These are phyloP conservation scores for Allacma fusca DNA, from an alignment of 2,888 invertebrate species.

Conservation along the genomic window DNA sequence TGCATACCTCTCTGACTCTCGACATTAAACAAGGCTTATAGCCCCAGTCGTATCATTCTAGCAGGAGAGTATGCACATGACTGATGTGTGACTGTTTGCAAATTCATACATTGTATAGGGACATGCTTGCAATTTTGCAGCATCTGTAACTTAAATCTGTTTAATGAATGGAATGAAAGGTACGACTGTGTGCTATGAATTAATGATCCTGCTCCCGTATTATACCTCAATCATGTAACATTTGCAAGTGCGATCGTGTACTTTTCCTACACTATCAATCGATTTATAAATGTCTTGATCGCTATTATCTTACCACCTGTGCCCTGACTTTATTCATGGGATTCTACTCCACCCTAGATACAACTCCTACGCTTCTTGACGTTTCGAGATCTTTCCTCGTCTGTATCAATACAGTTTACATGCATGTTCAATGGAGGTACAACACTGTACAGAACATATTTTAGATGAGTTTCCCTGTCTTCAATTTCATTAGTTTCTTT, in stretches of 20 bases:
- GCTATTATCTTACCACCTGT: conserved; percentile 30
- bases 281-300: conserved; percentile 41
- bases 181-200: conserved; percentile 30
- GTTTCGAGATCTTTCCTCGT: conserved; percentile 19
- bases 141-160: background rate
- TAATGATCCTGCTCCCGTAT: conserved; percentile 36
- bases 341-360: conserved; percentile 34
- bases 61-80: no score
- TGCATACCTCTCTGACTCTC: background rate
- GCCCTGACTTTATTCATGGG: conserved; percentile 14
- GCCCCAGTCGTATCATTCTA: no score
- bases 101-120: no score
- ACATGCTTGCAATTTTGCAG: background rate
- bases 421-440: no score
- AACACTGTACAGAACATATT: no score
- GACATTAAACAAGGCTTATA: no score
- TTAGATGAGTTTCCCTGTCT: conserved; percentile 6
- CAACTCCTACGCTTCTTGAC: conserved; percentile 12
- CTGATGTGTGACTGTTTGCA: no score
- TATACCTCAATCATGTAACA: conserved; percentile 26
- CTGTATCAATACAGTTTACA: background rate
- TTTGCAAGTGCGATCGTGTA: background rate
- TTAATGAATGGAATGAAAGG: conserved; percentile 22
- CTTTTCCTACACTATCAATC: conserved; percentile 33
- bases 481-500: conserved; percentile 10